Conservation (phyloP, 1,140 invertebrate species). For the Aphelenchoides fujianensis region DNA sequence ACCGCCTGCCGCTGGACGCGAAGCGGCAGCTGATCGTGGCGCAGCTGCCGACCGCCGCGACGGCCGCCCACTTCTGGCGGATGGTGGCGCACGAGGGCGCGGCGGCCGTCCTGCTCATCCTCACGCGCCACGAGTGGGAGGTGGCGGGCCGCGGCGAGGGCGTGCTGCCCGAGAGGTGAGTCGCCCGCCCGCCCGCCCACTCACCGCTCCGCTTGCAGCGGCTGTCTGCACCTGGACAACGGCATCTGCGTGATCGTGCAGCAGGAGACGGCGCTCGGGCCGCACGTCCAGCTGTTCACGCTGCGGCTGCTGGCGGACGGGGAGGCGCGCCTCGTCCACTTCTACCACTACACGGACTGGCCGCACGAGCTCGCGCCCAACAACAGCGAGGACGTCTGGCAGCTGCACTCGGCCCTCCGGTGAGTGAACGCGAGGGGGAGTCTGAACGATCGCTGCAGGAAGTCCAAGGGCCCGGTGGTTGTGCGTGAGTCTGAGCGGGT, state of each 20-base stretch:
- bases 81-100: background rate
- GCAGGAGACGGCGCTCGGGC: background rate
- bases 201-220: background rate
- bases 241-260: background rate
- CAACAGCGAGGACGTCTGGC: background rate
- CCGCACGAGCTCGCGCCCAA: background rate
- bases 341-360: background rate
- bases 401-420: background rate
- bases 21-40: background rate
- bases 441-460: background rate
- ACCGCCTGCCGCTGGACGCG: background rate
- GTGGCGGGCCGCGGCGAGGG: background rate
- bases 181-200: background rate
- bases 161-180: background rate
- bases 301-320: background rate
- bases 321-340: background rate
- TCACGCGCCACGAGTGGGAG: background rate
- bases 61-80: background rate
- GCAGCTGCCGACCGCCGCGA: background rate
- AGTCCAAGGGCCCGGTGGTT: background rate
- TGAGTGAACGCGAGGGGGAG: background rate
- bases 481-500: background rate
- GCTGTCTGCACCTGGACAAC: background rate
- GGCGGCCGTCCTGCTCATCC: background rate
- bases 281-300: background rate